phyloP scores from a whole-genome alignment of 2,888 invertebrate species.

The Cephus nigrinus region DNA sequence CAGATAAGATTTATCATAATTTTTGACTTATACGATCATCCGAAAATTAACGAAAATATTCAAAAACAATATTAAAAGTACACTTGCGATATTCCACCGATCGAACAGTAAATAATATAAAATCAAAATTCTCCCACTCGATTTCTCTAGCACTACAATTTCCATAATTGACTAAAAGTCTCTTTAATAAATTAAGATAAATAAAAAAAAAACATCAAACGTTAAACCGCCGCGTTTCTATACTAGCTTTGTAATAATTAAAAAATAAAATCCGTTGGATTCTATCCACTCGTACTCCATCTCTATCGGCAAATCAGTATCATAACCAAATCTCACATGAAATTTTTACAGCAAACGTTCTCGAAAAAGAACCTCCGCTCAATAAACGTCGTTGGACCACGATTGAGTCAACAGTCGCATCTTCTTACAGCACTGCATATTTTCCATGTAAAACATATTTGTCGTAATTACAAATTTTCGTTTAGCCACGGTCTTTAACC shows the following conservation, averaged over 20 bases:
- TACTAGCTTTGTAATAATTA: neutral
- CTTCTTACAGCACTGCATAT: neutral
- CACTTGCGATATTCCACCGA: no score
- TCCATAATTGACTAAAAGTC: no score
- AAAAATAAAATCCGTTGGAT: neutral
- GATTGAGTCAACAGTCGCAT: neutral
- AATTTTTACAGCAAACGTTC: neutral
- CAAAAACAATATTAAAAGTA: no score
- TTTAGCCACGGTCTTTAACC: neutral
- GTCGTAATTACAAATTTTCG: neutral
- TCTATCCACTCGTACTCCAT: neutral
- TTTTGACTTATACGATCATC: neutral
- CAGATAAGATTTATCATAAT: neutral
- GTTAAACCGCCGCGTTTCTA: neutral
- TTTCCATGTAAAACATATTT: neutral
- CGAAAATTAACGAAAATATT: neutral
- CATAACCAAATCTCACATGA: neutral
- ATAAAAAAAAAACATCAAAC: neutral
- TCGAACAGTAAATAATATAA: no score
- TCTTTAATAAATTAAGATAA: no score
- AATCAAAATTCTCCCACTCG: no score
- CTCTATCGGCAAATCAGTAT: neutral
- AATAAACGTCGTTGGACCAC: neutral
- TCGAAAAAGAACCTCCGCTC: neutral
- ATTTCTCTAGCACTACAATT: no score